Evolutionary conservation across 2,113 vertebrate species (phyloP).

Genomic region (Alethe castanea): DNA sequence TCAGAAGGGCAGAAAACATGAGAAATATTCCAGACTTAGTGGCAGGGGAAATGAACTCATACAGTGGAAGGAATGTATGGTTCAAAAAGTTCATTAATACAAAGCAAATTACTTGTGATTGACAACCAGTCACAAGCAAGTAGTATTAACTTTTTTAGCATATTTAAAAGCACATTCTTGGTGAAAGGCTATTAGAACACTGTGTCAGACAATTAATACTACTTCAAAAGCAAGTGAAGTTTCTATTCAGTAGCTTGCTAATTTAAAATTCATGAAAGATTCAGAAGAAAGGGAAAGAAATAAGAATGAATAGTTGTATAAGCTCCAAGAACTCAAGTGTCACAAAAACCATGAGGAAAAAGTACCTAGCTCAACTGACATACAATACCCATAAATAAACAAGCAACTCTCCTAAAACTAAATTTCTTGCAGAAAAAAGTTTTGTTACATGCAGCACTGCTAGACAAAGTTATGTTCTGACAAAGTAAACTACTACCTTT

Average conservation of each 20-base stretch:
- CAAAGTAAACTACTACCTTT: background rate
- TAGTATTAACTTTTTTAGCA: slow-evolving; percentile 50
- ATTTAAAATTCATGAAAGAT: slow-evolving; percentile 69
- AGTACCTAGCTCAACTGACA: slow-evolving; percentile 8
- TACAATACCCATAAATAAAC: slow-evolving; percentile 5
- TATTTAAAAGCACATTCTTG: slow-evolving; percentile 54
- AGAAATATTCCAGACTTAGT: slow-evolving; percentile 58
- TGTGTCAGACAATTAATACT: slow-evolving; percentile 66
- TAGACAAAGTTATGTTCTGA: background rate
- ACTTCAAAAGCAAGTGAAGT: slow-evolving; percentile 43
- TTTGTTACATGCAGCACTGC: background rate
- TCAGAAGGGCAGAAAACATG: slow-evolving; percentile 65
- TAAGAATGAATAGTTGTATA: slow-evolving; percentile 23
- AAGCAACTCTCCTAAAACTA: background rate
- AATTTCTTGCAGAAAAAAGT: background rate
- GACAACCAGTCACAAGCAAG: slow-evolving; percentile 52
- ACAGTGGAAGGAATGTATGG: slow-evolving; percentile 52
- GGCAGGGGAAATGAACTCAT: slow-evolving; percentile 47
- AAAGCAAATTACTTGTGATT: slow-evolving; percentile 69
- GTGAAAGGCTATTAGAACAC: slow-evolving; percentile 63
- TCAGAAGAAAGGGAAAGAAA: slow-evolving; percentile 32
- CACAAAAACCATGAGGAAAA: slow-evolving; percentile 48
- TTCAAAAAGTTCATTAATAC: slow-evolving; percentile 68
- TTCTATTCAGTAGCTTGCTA: slow-evolving; percentile 48
- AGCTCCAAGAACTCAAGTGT: slow-evolving; percentile 25